phyloP scores from a whole-genome alignment of 2,888 invertebrate genomes.

The Lithophane semibrunnea region DNA sequence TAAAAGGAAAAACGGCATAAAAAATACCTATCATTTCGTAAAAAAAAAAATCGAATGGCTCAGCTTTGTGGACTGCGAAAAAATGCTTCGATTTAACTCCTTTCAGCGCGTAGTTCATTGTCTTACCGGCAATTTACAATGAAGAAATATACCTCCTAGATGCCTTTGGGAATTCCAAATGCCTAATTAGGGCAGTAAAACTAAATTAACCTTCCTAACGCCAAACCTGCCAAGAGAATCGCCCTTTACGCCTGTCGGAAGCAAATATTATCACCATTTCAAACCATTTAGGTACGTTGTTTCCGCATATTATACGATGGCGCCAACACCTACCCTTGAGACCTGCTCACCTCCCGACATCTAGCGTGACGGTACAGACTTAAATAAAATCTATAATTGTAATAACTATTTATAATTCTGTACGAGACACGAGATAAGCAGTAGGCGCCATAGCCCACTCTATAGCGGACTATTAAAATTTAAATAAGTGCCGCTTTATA shows the following conservation, averaged over 20 bases:
- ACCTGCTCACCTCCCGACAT: constrained; percentile 51
- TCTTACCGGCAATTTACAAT: background rate
- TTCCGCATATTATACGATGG: constrained; percentile 43
- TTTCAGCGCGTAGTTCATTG: background rate
- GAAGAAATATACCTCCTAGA: background rate
- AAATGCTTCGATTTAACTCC: background rate
- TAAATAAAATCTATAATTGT: constrained; percentile 61
- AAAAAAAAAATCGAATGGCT: background rate
- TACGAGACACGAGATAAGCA: constrained; percentile 42
- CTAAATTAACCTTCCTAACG: constrained; percentile 29
- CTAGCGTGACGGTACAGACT: constrained; percentile 38
- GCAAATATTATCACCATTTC: constrained; percentile 37
- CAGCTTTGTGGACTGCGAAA: background rate
- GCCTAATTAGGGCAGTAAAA: constrained; percentile 7
- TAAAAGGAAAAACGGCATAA: background rate
- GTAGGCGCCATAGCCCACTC: constrained; percentile 62
- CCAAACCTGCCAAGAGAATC: constrained; percentile 32
- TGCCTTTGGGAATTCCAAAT: constrained; percentile 5
- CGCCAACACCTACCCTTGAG: constrained; percentile 55
- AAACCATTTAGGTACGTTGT: constrained; percentile 25
- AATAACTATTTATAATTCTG: constrained; percentile 57
- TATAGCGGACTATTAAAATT: constrained; percentile 55
- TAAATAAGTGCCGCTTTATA: constrained; percentile 57
- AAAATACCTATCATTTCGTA: background rate
- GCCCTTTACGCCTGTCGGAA: constrained; percentile 49